Evolutionary conservation across 2,888 invertebrate genomes (phyloP), one percentile per base, ranked within the genome.

Genomic region (Litoditis marina): DNA sequence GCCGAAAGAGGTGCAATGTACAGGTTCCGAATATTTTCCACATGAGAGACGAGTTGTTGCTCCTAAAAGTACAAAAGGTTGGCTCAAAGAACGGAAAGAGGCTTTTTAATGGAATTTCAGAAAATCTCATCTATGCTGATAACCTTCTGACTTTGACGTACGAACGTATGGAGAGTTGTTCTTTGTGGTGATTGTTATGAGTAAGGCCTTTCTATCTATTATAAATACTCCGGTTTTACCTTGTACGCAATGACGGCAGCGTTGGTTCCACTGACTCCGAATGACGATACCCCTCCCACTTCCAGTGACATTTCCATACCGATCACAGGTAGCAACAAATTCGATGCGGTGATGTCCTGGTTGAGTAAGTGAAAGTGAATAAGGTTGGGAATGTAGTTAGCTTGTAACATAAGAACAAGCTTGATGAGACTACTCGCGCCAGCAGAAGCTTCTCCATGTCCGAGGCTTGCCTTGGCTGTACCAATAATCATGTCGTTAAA

Each of bases 251-350:
- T 60, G 13, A 70, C 76, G 25, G 77, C 80, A 13, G 79, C 79
- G 58, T 82, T 80, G 0, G 79, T 82, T 50, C 81, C 81, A 64
- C 76, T 73, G 3, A 81, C 76, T 16, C 81, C 81, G 50, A 81
- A 81, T 2, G 81, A 79, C 30, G 76, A 76, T 22, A 81, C 72
- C 31, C 80, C 81, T 51, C 72, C 70, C 5, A 66, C 55, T 1
- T 54, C 52, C 8, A 69, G 44, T 34, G 54, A 44, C 27, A 30
- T 25, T 6, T 70, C 59, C 39, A 76, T 74, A 52, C 77, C 78
- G 27, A 78, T 63, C 4, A 77, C 57, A 0, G 78, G 76, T 13
- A 77, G 52, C 11, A 66, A 49, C 19, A 78, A 49, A 16, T 53
- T 65, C 49, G 67, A 63, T 6, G 65, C 60, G 16, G 70, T 66